Conservation (phyloP, 2,888 invertebrate species). For the Spialia ferax region DNA sequence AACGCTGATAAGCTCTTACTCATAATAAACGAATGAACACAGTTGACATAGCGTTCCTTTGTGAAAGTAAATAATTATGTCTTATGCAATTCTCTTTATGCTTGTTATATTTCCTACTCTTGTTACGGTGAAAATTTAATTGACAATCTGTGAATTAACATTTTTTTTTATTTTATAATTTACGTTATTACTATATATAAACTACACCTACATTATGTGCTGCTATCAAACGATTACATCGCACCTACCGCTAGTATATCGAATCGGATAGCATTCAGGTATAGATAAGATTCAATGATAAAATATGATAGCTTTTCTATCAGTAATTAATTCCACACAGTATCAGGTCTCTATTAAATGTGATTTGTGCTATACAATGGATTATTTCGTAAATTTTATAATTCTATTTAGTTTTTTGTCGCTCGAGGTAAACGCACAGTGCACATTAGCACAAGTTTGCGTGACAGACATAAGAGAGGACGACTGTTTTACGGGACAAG, state of each 20-base stretch:
- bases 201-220: too few relatives aligned
- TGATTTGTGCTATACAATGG: constrained; percentile 40
- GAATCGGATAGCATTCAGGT: constrained; percentile 32
- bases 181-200: not conserved
- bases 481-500: constrained; percentile 59
- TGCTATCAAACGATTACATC: too few relatives aligned
- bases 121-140: too few relatives aligned
- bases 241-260: not conserved
- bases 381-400: constrained; percentile 33
- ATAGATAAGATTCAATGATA: constrained; percentile 50
- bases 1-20: constrained; percentile 72
- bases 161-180: too few relatives aligned
- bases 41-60: constrained; percentile 45
- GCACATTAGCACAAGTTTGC: constrained; percentile 67
- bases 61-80: constrained; percentile 32
- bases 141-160: too few relatives aligned
- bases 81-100: constrained; percentile 17
- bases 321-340: constrained; percentile 53
- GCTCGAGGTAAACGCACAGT: constrained; percentile 54
- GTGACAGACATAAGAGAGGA: constrained; percentile 65
- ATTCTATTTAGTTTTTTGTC: constrained; percentile 44
- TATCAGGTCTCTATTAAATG: constrained; percentile 33
- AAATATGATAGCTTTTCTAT: constrained; percentile 56
- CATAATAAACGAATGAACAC: constrained; percentile 47
- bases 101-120: not conserved